Base-by-base conservation (phyloP, 1,140 invertebrate species). In the Agrilus planipennis region DNA sequence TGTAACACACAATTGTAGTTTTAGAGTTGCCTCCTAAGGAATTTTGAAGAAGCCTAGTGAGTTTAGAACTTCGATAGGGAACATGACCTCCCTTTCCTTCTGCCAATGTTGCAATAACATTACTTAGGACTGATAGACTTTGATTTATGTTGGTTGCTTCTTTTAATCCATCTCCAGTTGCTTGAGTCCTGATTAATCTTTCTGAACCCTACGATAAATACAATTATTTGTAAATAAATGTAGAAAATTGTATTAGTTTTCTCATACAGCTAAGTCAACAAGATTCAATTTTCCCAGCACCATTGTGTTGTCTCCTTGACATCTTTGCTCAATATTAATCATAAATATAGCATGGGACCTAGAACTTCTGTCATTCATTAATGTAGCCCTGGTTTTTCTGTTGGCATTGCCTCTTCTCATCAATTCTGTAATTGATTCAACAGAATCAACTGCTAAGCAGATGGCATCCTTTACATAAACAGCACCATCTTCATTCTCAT, bases 301-400 rank as follows among this genome's bases (percentile, higher is more conserved):
- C 12, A 82, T 81, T 50, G 73, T 75, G 28, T 71, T 64, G 65
- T 84, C 68, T 68, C 91, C 71, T 68, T 73, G 64, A 71, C 80
- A 82, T 54, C 85, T 89, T 54, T 89, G 86, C 68, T 99, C 95
- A 22, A 99, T 85, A 0, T 92, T 97, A 15, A 99, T 88, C 34
- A 93, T 89, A 66, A 99, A 99, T 43, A 99, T 98, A 16, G 95
- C 94, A 72, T 99, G 96, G 1, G 93, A 97, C 14, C 95, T 65
- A 0, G 92, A 96, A 53, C 89, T 94, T 58, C 97, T 90, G 47
- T 92, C 85, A 67, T 99, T 99, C 94, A 99, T 99, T 54, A 97
- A 91, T 1, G 96, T 99, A 1, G 92, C 83, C 1, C 89, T 89
- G 2, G 68, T 68, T 10, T 64, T 62, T 27, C 91, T 70, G 63